Evolutionary conservation across 2,113 vertebrate genomes (phyloP).

Genomic region (Anthoscopus minutus): DNA sequence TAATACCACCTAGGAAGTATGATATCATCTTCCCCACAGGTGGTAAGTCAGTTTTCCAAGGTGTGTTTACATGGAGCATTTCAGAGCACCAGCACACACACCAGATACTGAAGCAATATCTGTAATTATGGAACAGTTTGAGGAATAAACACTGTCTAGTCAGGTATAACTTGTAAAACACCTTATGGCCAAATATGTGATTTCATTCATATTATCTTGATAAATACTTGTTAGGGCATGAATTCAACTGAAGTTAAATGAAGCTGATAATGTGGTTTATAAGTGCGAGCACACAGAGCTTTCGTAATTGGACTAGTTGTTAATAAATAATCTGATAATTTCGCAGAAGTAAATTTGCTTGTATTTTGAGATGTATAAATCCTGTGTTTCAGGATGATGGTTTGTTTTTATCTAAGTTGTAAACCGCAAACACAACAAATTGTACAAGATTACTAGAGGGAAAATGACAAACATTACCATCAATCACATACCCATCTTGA

Average conservation of each 20-base stretch:
- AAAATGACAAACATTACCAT: background rate
- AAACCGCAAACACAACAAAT: background rate
- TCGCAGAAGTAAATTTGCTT: background rate
- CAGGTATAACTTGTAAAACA: slow-evolving; percentile 50
- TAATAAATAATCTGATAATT: background rate
- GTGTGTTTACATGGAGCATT: background rate
- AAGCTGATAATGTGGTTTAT: slow-evolving; percentile 23
- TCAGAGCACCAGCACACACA: slow-evolving; percentile 3
- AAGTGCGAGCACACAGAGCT: background rate
- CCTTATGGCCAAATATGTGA: slow-evolving; percentile 28
- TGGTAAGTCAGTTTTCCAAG: slow-evolving; percentile 47
- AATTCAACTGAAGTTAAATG: slow-evolving; percentile 26
- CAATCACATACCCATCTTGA: background rate
- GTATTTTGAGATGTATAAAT: background rate
- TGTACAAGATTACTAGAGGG: background rate
- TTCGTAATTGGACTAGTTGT: background rate
- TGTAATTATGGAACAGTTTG: slow-evolving; percentile 21
- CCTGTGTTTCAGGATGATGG: background rate
- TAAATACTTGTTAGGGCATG: slow-evolving; percentile 41
- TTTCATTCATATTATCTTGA: slow-evolving; percentile 47
- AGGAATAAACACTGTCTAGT: slow-evolving; percentile 62
- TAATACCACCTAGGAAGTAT: slow-evolving; percentile 50
- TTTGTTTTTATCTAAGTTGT: background rate
- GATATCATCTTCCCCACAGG: slow-evolving; percentile 54
- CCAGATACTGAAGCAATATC: background rate